Evolutionary conservation across 1,140 invertebrate genomes (phyloP), one percentile per base, ranked within the genome.

Genomic region (Carposina sasakii): DNA sequence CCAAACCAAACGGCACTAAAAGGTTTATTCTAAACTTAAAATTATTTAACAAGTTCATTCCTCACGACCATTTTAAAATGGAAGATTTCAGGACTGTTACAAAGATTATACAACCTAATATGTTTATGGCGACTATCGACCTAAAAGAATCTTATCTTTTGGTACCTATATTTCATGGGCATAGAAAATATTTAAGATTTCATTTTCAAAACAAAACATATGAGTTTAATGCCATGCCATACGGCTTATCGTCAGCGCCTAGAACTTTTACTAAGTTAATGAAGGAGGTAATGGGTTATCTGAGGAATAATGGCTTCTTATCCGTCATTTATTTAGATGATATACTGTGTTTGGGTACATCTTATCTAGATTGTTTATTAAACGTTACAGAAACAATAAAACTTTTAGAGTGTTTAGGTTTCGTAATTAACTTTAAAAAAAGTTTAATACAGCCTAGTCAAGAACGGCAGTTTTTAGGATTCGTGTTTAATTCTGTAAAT

Each of bases 1-100:
- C 52, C 6, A 58, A 65, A 47, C 37, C 52, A 1, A 57, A 55
- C 26, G 57, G 57, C 8, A 44, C 16, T 1, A 34, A 60, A 30
- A 24, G 52, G 33, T 65, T 65, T 48, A 65, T 65, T 23, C 22
- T 59, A 33, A 66, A 60, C 26, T 16, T 59, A 4, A 60, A 62
- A 37, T 24, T 30, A 3, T 47, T 64, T 30, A 65, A 65, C 47
- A 58, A 60, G 24, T 58, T 49, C 30, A 39, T 63, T 13, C 1
- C 21, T 6, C 49, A 30, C 8, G 20, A 26, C 1, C 60, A 66
- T 42, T 66, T 66, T 49, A 60, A 63, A 43, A 63, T 63, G 63
- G 63, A 67, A 31, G 60, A 67, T 33, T 34, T 52, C 43, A 48
- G 60, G 12, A 63, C 64, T 2, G 55, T 54, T 1, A 40, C 44